Evolutionary conservation across 2,797 vertebrate species (phyloP).

Genomic region (Acanthiza pusilla): DNA sequence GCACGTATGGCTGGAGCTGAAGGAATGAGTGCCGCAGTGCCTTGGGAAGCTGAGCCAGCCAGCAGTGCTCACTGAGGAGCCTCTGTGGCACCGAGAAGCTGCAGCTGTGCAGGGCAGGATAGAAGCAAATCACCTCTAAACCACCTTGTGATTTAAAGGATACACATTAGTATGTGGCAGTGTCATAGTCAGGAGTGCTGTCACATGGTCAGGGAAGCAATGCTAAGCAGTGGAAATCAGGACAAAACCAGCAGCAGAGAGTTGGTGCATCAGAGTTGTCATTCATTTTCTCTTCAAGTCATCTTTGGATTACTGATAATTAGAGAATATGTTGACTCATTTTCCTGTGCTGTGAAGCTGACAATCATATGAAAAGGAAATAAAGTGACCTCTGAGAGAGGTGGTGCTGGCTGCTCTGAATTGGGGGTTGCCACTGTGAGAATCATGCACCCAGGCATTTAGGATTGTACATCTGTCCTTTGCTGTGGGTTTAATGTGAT

Average conservation of each 20-base stretch:
- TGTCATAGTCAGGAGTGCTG: neutral
- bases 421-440: neutral
- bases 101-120: accelerated
- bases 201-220: neutral
- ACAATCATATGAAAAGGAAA: neutral
- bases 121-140: neutral
- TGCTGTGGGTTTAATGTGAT: neutral
- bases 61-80: accelerated
- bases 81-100: neutral
- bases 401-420: neutral
- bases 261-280: neutral
- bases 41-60: accelerated
- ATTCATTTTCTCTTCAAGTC: neutral
- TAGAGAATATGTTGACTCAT: neutral
- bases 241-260: neutral
- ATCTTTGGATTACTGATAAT: neutral
- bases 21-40: neutral
- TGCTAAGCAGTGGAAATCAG: neutral
- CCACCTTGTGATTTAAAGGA: neutral
- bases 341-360: neutral
- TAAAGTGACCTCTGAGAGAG: neutral
- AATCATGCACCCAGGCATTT: neutral
- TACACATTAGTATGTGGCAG: neutral
- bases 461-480: neutral
- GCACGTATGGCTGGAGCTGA: accelerated